Evolutionary conservation across 2,797 vertebrate species (phyloP), one percentile per base, ranked within the genome.

Genomic region (Sandelia bainsii): DNA sequence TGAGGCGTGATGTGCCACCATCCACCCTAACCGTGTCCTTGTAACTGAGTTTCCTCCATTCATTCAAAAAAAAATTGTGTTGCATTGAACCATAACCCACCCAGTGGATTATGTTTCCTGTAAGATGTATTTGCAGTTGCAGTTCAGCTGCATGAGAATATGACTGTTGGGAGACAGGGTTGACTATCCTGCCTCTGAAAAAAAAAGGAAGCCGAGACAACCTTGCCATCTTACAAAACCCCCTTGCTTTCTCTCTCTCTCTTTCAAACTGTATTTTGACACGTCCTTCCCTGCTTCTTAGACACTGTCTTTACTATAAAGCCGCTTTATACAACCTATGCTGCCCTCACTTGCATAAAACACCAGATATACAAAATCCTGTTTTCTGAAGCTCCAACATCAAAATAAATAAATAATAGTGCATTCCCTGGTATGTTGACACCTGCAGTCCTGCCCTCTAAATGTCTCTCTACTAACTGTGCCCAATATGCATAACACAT

Each of bases 271-370:
- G 40, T 19, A 2, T 40, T 67, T 39, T 27, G 56, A 73, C 54
- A 62, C 32, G 2, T 45, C 10, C 27, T 42, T 27, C 23, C 27
- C 53, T 19, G 19, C 65, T 67, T n/a, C 23, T 73, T 59, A 58
- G 40, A 65, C 42, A 9, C 27, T 0, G n/a, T 34, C 42, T 60
- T 7, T 11, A 29, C 6, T 32, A 11, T 32, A 11, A 50, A 60
- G 19, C 59, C n/a, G 44, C 8, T 5, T 67, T 14, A 42, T 14
- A 58, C 17, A 8, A 9, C 7, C 50, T 19, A 5, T 23, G n/a
- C 20, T 64, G 34, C 27, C 34, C 11, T 67, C 17, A 51, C 40
- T n/a, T 46, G 27, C 14, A 8, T 29, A 17, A 69, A 23, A 56
- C 12, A 25, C 3, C 11, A 40, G 4, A 34, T 14, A 37, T 23